Evolutionary conservation across 2,888 invertebrate species (phyloP).

Genomic region (Acleris emargana): DNA sequence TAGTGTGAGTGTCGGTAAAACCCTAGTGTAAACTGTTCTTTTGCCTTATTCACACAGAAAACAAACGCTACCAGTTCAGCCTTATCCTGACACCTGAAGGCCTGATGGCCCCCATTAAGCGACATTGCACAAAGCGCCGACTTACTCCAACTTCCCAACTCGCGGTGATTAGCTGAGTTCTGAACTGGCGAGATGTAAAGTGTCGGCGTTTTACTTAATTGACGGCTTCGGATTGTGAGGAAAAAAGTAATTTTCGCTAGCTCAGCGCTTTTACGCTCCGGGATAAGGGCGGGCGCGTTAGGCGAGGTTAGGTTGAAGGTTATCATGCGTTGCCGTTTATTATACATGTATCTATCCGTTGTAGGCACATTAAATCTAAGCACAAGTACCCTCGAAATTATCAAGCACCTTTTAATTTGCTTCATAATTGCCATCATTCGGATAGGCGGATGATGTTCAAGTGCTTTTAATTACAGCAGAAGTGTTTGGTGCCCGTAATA

Average conservation of each 20-base stretch:
- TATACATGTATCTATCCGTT: not conserved
- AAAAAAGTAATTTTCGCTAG: slow-evolving; percentile 16
- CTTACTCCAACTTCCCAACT: slow-evolving; percentile 46
- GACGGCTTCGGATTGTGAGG: slow-evolving; percentile 20
- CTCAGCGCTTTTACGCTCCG: slow-evolving; percentile 4
- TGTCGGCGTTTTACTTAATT: slow-evolving; percentile 36
- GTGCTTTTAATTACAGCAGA: slow-evolving; percentile 60
- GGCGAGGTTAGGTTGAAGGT: slow-evolving; percentile 22
- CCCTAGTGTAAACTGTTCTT: too few species aligned
- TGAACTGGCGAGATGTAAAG: slow-evolving; percentile 46
- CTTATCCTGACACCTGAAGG: slow-evolving; percentile 43
- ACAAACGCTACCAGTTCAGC: too few species aligned
- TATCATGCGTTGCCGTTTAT: not conserved
- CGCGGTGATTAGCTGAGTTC: slow-evolving; percentile 45
- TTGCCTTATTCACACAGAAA: too few species aligned
- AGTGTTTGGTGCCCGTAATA: slow-evolving; percentile 67
- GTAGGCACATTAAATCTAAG: slow-evolving; percentile 52
- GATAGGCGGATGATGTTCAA: slow-evolving; percentile 68
- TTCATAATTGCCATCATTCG: slow-evolving; percentile 66
- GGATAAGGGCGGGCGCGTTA: slow-evolving; percentile 15
- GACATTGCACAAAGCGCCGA: slow-evolving; percentile 39
- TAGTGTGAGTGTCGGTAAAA: too few species aligned
- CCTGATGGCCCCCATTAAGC: slow-evolving; percentile 28
- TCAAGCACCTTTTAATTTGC: slow-evolving; percentile 64
- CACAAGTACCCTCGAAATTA: slow-evolving; percentile 57